Conservation (phyloP, 2,888 invertebrate genomes). For the Athalia cordata region DNA sequence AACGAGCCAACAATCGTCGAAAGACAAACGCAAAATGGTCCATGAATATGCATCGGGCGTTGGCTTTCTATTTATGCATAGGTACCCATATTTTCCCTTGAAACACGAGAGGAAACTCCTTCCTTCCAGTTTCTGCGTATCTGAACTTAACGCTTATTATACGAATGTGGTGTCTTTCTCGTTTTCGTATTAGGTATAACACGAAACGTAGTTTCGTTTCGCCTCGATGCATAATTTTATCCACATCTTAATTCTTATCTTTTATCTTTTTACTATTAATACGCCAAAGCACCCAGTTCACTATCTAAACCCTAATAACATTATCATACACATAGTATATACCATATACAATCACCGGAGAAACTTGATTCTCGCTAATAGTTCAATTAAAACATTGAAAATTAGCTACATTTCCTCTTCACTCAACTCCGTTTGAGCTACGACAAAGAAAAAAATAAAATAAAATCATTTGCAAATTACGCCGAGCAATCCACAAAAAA, state of each 20-base stretch:
- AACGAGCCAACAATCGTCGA: constrained; percentile 38
- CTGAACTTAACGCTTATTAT: not conserved
- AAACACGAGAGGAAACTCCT: constrained; percentile 26
- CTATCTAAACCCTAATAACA: constrained; percentile 24
- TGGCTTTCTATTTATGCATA: constrained; percentile 42
- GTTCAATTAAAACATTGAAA: not conserved
- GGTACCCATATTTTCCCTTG: constrained; percentile 37
- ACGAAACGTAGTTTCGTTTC: not conserved
- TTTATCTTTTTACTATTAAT: constrained; percentile 12
- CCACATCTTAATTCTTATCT: constrained; percentile 39
- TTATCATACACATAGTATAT: not conserved
- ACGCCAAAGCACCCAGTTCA: not conserved
- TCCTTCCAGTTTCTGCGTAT: not conserved
- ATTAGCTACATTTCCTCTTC: too few relatives aligned
- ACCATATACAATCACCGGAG: not conserved
- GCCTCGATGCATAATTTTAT: constrained; percentile 23
- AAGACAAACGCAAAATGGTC: constrained; percentile 45
- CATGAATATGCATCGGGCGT: constrained; percentile 40
- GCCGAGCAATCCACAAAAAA: too few relatives aligned
- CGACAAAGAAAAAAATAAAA: too few relatives aligned
- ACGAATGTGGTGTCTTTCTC: not conserved
- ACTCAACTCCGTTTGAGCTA: too few relatives aligned
- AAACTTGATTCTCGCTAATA: constrained; percentile 3
- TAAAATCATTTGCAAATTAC: too few relatives aligned
- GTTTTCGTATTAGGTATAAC: not conserved